Evolutionary conservation across 2,113 vertebrate genomes (phyloP).

Genomic region (Rhipidura dahli): DNA sequence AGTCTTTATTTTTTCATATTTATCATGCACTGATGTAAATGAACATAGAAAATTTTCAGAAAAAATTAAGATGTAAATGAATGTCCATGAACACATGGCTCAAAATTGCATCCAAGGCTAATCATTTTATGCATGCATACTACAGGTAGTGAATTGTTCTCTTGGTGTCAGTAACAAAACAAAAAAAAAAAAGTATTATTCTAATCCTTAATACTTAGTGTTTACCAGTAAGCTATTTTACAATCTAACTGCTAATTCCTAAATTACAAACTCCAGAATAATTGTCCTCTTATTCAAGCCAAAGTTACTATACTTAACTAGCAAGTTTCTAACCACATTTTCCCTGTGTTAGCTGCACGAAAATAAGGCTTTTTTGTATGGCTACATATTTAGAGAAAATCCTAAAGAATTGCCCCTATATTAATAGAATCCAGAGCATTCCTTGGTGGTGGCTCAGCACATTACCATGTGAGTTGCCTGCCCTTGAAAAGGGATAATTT

Average conservation of each 20-base stretch:
- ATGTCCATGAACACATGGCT: not conserved
- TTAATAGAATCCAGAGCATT: slow-evolving; percentile 76
- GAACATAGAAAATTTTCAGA: not conserved
- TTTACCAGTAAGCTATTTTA: not conserved
- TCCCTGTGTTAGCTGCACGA: slow-evolving; percentile 22
- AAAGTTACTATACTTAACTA: slow-evolving; percentile 25
- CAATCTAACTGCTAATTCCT: slow-evolving; percentile 44
- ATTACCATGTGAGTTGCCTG: slow-evolving; percentile 42
- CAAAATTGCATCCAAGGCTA: not conserved
- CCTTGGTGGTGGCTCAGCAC: slow-evolving; percentile 65
- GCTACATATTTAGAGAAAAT: slow-evolving; percentile 38
- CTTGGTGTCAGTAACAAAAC: not conserved
- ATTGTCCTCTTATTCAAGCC: slow-evolving; percentile 18
- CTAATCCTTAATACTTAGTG: not conserved
- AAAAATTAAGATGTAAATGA: not conserved
- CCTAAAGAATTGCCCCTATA: slow-evolving; percentile 49
- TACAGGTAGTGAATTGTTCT: not conserved
- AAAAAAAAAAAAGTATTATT: not conserved
- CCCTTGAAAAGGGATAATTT: slow-evolving; percentile 69
- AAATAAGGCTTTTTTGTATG: slow-evolving; percentile 61
- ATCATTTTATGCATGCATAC: not conserved
- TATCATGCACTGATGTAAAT: not conserved
- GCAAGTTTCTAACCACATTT: slow-evolving; percentile 34
- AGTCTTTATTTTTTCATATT: not conserved
- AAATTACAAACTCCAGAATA: slow-evolving; percentile 48